These are phyloP conservation scores for Vandiemenella viatica DNA, from an alignment of 2,888 invertebrate genomes.

Conservation along the genomic window DNA sequence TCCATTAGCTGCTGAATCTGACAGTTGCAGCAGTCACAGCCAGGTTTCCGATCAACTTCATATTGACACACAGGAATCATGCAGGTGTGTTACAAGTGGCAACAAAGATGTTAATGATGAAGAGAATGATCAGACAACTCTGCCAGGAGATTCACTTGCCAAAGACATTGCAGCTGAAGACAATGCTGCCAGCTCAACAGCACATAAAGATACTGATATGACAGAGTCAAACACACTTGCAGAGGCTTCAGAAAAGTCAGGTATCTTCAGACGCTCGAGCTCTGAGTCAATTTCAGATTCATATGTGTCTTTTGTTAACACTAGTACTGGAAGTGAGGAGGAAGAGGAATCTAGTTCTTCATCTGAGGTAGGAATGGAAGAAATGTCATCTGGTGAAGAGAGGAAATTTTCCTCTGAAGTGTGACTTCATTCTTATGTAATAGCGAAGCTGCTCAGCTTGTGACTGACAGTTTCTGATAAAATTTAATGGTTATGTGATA, in stretches of 20 bases:
- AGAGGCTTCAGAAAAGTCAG: too few relatives aligned
- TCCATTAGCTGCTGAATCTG: too few relatives aligned
- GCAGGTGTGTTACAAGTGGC: constrained; percentile 7
- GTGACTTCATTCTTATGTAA: too few relatives aligned
- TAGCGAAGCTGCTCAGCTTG: too few relatives aligned
- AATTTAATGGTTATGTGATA: too few relatives aligned
- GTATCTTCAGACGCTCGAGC: background rate
- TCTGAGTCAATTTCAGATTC: constrained; percentile 3
- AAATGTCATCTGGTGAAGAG: constrained; percentile 3
- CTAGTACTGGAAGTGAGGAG: constrained; percentile 1
- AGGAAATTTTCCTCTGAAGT: background rate
- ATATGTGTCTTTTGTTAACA: constrained; percentile 7
- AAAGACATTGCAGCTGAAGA: too few relatives aligned
- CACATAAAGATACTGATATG: too few relatives aligned
- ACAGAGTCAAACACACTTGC: background rate
- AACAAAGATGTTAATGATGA: constrained; percentile 4
- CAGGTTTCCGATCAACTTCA: constrained; percentile 20
- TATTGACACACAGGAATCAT: constrained; percentile 13
- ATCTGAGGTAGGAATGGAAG: constrained; percentile 10
- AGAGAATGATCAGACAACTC: background rate
- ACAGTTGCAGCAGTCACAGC: constrained; percentile 27
- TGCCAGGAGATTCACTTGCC: too few relatives aligned
- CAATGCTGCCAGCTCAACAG: background rate
- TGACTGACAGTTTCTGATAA: too few relatives aligned
- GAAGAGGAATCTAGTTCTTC: background rate